Base-by-base conservation (phyloP, 2,888 invertebrate genomes). In the Microctonus aethiopoides region DNA sequence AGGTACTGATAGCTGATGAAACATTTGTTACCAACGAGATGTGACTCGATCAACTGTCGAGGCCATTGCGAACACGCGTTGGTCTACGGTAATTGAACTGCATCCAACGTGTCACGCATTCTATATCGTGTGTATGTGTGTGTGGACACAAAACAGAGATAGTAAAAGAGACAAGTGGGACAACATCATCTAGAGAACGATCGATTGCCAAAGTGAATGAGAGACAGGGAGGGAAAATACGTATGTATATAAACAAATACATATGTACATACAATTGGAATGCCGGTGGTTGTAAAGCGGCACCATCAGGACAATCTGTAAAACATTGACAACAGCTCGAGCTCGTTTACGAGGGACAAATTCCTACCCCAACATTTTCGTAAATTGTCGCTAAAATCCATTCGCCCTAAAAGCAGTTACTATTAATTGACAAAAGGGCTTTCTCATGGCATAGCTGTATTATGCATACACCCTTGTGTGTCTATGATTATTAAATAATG, bases 291-390 rank as follows among this genome's bases (percentile, higher is more conserved):
- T 74, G 71, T 72, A 71, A 74, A 75, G 57, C 57, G 26, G 16
- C 32, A 57, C 57, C 32, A 22, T 52, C 52, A 52, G 51, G 29
- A 22, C 68, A 67, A 72, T 68, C 72, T 71, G 72, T 75, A 71
- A 72, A 72, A 74, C 64, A 72, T 26, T 56, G 75, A 75, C 72
- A 74, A 74, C 71, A 71, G 70, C 65, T 71, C 68, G 52, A 29
- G 34, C 41, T 63, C 63, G 51, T 64, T 64, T 52, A 64, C 34
- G 52, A 34, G 22, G 51, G 11, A 54, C 46, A 22, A 62, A 62
- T 62, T 62, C 24, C 62, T 11, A 41, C 41, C 41, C 51, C 16
- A 39, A 16, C 51, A 20, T 62, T 62, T 62, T 51, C 62, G 10
- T 51, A 62, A 46, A 46, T 46, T 57, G 34, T 32, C 57, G 32